Evolutionary conservation across 2,797 vertebrate species (phyloP).

Genomic region (Labroides dimidiatus): DNA sequence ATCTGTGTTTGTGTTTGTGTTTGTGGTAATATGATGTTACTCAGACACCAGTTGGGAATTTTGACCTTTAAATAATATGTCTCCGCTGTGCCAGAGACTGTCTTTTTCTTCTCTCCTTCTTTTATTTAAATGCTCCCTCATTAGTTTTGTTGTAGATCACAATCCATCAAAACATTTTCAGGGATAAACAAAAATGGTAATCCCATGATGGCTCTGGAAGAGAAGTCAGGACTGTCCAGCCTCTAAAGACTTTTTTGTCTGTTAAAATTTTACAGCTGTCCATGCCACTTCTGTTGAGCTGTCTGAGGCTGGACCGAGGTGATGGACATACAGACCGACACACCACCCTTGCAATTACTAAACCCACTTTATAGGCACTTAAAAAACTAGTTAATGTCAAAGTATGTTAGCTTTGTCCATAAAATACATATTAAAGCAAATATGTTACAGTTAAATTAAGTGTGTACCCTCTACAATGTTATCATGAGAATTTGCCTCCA

Average conservation of each 20-base stretch:
- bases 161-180: neutral
- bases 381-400: neutral
- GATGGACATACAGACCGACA: neutral
- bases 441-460: neutral
- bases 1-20: conserved; percentile 7
- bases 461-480: neutral
- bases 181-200: neutral
- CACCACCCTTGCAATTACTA: too few species aligned
- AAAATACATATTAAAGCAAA: neutral
- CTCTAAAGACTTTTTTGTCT: too few species aligned
- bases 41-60: conserved; percentile 30
- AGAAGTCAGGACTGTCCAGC: neutral
- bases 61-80: conserved; percentile 46
- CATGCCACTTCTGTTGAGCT: neutral
- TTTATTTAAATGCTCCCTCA: neutral
- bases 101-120: neutral
- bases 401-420: conserved; percentile 1
- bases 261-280: too few species aligned
- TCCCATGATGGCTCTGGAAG: neutral
- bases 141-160: neutral
- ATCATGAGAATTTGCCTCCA: neutral
- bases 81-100: neutral
- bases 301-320: neutral
- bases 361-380: accelerated
- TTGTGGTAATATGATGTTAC: conserved; percentile 39